Conservation (phyloP, 2,797 vertebrate species). For the Monodelphis domestica region DNA sequence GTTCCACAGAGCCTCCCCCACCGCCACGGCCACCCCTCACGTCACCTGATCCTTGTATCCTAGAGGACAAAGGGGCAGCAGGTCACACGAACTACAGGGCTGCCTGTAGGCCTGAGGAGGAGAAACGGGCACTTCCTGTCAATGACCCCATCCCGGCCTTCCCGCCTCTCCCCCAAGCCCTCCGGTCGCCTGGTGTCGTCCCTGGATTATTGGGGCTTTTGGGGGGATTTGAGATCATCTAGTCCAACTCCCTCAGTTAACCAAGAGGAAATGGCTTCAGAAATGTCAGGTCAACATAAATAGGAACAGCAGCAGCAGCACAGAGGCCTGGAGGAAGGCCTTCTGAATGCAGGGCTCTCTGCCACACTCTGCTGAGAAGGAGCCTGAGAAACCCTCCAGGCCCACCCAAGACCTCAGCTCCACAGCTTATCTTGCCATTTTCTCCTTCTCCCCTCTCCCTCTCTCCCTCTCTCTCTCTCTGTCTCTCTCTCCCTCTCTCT, state of each 20-base stretch:
- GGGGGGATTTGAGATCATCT: not conserved
- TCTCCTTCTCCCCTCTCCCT: no score
- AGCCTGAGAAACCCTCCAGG: not conserved
- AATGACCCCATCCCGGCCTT: not conserved
- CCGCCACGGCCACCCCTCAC: not conserved
- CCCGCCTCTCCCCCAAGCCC: not conserved
- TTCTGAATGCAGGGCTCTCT: not conserved
- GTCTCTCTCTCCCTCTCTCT: no score
- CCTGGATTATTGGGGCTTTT: not conserved
- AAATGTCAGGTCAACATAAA: not conserved
- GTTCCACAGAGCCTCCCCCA: not conserved
- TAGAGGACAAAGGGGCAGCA: constrained; percentile 83
- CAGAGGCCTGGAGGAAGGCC: not conserved
- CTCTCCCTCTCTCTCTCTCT: no score
- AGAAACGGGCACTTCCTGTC: not conserved
- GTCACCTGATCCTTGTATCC: constrained; percentile 85
- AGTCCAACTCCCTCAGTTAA: not conserved
- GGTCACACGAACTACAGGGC: constrained; percentile 86
- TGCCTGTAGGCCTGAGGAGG: constrained; percentile 40
- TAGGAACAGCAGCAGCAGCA: not conserved
- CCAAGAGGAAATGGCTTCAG: not conserved
- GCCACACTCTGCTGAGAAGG: not conserved
- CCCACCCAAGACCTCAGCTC: not conserved
- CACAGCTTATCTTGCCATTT: no score
- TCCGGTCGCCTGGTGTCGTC: not conserved